A percentile compares a stretch with the other conserved stretches of the same genome.
These are phyloP conservation scores for Monodelphis domestica DNA, from an alignment of 2,797 vertebrate species.

Conservation along the genomic window DNA sequence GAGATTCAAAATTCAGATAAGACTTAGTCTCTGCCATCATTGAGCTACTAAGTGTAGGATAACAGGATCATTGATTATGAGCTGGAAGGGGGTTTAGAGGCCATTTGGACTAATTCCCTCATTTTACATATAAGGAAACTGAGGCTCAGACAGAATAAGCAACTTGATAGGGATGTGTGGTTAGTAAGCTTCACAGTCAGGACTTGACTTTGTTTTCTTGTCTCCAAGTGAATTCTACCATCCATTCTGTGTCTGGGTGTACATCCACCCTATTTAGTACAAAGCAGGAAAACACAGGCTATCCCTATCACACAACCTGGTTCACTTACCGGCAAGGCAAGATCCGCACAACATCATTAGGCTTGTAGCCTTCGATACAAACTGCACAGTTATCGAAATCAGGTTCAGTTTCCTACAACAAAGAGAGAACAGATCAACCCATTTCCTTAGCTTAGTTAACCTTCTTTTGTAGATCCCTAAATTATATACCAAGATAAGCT, in stretches of 20 bases:
- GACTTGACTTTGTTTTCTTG: not conserved
- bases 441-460: not conserved
- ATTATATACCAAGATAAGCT: not conserved
- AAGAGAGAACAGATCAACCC: constrained; percentile 69
- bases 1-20: not conserved
- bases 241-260: not conserved
- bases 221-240: not conserved
- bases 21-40: not conserved
- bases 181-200: not conserved
- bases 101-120: not conserved
- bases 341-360: constrained; percentile 96
- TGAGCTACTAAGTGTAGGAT: not conserved
- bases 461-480: constrained; percentile 22
- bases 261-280: not conserved
- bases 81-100: not conserved
- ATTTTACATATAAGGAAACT: not conserved
- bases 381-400: constrained; percentile 99
- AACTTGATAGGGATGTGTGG: not conserved
- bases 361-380: constrained; percentile 98
- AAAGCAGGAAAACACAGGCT: not conserved
- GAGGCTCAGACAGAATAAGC: not conserved
- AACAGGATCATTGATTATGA: not conserved
- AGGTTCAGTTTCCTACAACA: constrained; percentile 93
- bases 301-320: not conserved
- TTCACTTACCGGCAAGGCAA: constrained; percentile 95